phyloP scores from a whole-genome alignment of 1,140 invertebrate genomes.

The Pseudomyrmex dendroicus region DNA sequence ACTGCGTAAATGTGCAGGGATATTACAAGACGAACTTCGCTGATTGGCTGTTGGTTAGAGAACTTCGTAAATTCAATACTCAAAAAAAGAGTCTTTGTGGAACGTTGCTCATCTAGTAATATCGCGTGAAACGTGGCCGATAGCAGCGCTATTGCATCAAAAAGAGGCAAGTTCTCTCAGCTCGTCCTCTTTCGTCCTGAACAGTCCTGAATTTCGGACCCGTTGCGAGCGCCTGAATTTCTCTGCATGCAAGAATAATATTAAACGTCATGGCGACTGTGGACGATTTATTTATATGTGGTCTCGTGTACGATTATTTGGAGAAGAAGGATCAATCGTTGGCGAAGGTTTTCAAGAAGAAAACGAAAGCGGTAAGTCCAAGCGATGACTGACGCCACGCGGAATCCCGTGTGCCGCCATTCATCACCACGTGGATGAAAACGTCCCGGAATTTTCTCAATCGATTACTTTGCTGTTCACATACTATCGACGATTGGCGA shows the following conservation, averaged over 20 bases:
- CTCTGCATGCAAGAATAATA: too few species aligned
- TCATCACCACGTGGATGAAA: slow-evolving; percentile 75
- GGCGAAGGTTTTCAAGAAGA: slow-evolving; percentile 87
- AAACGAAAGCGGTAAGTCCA: slow-evolving; percentile 87
- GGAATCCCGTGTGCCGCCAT: slow-evolving; percentile 64
- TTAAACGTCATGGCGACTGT: slow-evolving; percentile 73
- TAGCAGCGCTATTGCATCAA: background rate
- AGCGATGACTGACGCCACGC: slow-evolving; percentile 18
- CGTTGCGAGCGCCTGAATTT: too few species aligned
- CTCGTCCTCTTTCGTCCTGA: too few species aligned
- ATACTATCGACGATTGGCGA: too few species aligned
- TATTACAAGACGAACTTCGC: too few species aligned
- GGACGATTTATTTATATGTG: slow-evolving; percentile 77
- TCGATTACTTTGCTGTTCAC: background rate
- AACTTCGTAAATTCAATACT: too few species aligned
- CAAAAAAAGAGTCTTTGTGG: background rate
- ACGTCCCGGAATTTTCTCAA: background rate
- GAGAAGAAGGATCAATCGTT: slow-evolving; percentile 86
- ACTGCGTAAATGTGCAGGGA: too few species aligned
- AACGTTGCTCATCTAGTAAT: background rate
- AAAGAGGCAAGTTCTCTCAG: too few species aligned
- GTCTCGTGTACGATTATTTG: slow-evolving; percentile 86
- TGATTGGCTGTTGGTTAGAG: too few species aligned
- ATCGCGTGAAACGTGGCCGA: background rate
- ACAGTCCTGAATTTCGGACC: too few species aligned